Base-by-base conservation (phyloP, 2,113 vertebrate genomes). In the Cygnus buccinator region DNA sequence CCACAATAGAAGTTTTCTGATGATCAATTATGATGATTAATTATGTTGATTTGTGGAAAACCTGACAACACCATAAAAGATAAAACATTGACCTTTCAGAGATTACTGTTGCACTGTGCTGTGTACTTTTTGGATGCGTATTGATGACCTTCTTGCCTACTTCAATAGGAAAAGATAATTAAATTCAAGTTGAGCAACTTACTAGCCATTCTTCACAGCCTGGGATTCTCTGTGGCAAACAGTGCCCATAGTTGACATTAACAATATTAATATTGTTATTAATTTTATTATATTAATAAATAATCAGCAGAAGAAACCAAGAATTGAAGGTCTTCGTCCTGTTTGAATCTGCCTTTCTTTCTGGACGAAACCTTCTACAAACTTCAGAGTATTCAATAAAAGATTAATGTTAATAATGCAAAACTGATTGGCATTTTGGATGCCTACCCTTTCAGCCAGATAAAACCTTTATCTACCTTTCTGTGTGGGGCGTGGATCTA, bases 111-210 rank as follows among this genome's bases (percentile, higher is more conserved):
- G 20, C 57, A 84, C 11, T 65, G 33, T 43, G 33, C 25, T 81
- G 21, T 68, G 75, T 54, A 52, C 16, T 77, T 78, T 72, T 68
- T 35, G 65, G 67, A 44, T 70, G 28, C 28, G 54, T 75, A 89
- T 44, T 87, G 70, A 92, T 89, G 73, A 92, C 41, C 37, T 90
- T 48, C 46, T 57, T 86, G 35, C 11, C 31, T 29, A 3, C 55
- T 79, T 94, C 41, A 88, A 20, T 46, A 84, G 33, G 26, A 95
- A 66, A 89, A 84, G 13, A 55, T 57, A 84, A 93, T 84, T 89
- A 95, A 78, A 78, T 72, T 71, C 50, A 59, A 92, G 5, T 70
- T 92, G 33, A 87, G 58, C 76, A 71, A 63, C 16, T 10, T 61
- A 55, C 15, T 88, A 71, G 29, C 11, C 48, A 37, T 76, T 95